phyloP scores from a whole-genome alignment of 2,888 invertebrate species.

The Sphecodes monilicornis region DNA sequence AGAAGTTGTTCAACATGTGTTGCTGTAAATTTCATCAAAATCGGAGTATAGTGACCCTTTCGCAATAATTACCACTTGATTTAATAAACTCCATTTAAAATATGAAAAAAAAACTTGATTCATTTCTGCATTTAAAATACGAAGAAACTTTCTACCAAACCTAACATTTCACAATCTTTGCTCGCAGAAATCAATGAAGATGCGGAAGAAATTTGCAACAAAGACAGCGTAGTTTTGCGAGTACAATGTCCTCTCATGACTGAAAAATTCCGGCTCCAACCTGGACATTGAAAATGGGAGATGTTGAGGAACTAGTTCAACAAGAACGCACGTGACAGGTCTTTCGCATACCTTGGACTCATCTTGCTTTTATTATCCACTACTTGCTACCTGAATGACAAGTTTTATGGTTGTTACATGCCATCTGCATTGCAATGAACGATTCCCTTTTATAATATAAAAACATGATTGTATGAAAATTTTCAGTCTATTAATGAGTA shows the following conservation, averaged over 20 bases:
- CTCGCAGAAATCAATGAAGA: neutral
- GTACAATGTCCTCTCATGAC: neutral
- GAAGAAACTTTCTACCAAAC: no score
- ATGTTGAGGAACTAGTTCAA: constrained; percentile 58
- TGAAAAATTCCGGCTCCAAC: neutral
- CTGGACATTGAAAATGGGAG: constrained; percentile 2
- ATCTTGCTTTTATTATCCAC: constrained; percentile 40
- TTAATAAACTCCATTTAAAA: no score
- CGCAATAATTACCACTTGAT: no score
- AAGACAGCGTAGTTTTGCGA: neutral
- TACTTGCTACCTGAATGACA: neutral
- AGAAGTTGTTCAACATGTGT: no score
- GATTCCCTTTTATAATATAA: no score
- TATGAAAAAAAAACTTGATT: no score
- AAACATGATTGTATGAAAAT: no score
- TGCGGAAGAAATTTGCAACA: neutral
- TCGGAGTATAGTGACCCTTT: no score
- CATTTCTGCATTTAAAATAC: no score
- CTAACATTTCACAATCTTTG: no score
- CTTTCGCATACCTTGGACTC: constrained; percentile 26
- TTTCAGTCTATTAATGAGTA: no score
- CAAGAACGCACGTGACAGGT: constrained; percentile 24
- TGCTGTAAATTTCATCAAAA: no score
- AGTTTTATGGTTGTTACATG: neutral
- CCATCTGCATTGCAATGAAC: neutral